Evolutionary conservation across 2,888 invertebrate genomes (phyloP), one percentile per base, ranked within the genome.

Genomic region (Eristalis arbustorum): DNA sequence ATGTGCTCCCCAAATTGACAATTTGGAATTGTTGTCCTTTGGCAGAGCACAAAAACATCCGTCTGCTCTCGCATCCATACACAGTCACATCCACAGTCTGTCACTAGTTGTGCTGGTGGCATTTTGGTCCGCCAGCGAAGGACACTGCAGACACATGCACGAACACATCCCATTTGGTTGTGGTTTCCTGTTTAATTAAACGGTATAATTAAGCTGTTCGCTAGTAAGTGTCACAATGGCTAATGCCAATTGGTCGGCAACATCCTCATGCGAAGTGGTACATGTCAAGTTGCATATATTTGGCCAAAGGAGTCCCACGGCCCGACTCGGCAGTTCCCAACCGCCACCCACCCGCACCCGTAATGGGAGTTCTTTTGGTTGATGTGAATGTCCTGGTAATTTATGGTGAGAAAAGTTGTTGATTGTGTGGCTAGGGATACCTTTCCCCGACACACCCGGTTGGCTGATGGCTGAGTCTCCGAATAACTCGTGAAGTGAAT

Each of bases 131-230:
- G 14, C 59, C n/a, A 8, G n/a, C 31, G 49, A 34, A 57, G 22
- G 11, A 34, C 18, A 11, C 18, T 42, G 18, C 31, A 2, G 13
- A 67, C 6, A 61, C 31, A 57, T 31, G 10, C 57, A n/a, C 40
- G 61, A 64, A 25, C 37, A 13, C 69, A 68, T 74, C 72, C 72
- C 59, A 76, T 73, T 78, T 72, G 34, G 66, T 37, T 87, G 87
- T 72, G 87, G 82, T 72, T 87, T 75, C 62, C 78, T 78, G 82
- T 87, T 82, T 87, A 87, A 87, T 87, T 87, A 87, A 87, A 87
- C 87, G 83, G 75, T 83, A 79, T 87, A 87, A 87, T 87, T 83
- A 83, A 87, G 83, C 82, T 75, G 87, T 72, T 78, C 66, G 78
- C 82, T 72, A 78, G 66, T 71, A 78, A 67, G 72, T 82, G 83